phyloP scores from a whole-genome alignment of 2,113 vertebrate species.

The Dasypus novemcinctus region DNA sequence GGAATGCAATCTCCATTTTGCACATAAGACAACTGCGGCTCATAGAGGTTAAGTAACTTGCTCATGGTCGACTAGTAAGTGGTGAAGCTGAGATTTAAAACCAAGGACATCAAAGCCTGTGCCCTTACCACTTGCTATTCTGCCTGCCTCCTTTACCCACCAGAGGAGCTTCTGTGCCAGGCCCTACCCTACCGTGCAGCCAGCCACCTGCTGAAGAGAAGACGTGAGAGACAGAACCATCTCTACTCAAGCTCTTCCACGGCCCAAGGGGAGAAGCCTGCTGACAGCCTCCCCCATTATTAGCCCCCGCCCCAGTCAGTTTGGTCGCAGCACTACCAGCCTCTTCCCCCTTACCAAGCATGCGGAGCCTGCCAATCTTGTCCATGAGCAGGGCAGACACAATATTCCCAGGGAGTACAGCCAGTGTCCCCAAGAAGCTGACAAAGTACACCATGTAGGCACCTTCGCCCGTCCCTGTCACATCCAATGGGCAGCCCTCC shows the following conservation, averaged over 20 bases:
- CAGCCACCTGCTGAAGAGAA: background rate
- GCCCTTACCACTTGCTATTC: background rate
- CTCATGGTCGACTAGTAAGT: background rate
- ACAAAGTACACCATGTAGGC: conserved; percentile 99
- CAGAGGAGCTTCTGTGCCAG: background rate
- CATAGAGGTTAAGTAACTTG: background rate
- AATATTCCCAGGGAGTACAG: conserved; percentile 96
- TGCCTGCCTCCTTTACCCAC: background rate
- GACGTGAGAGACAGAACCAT: background rate
- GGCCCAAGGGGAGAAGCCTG: background rate
- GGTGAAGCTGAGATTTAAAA: background rate
- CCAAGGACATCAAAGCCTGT: background rate
- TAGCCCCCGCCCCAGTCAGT: accelerated
- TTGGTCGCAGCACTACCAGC: background rate
- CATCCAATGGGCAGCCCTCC: conserved; percentile 95
- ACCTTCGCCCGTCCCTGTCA: conserved; percentile 95
- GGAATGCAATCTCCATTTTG: background rate
- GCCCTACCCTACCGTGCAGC: background rate
- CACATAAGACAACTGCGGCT: background rate
- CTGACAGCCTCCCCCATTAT: background rate
- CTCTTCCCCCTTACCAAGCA: conserved; percentile 89
- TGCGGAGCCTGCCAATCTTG: conserved; percentile 96
- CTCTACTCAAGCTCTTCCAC: background rate
- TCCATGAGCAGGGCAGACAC: conserved; percentile 98
- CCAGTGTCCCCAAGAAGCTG: conserved; percentile 96